These are phyloP conservation scores for Channa argus DNA, from an alignment of 2,113 vertebrate species.

Conservation along the genomic window DNA sequence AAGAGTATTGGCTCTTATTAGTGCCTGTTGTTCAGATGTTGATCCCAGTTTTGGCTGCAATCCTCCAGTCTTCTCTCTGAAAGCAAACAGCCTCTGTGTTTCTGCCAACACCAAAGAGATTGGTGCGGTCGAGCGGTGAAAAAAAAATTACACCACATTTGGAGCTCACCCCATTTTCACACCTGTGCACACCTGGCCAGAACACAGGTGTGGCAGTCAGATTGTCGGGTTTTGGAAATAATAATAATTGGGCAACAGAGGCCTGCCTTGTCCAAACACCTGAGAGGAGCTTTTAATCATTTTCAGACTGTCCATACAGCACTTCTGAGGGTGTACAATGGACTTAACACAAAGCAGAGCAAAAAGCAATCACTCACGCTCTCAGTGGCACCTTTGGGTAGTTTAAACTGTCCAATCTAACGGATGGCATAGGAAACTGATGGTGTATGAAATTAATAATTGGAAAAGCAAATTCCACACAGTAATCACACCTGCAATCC, in stretches of 20 bases:
- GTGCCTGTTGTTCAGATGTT: neutral
- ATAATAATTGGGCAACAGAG: slow-evolving; percentile 28
- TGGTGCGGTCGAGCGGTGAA: slow-evolving; percentile 2
- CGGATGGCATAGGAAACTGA: neutral
- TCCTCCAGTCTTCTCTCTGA: neutral
- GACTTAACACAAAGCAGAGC: slow-evolving; percentile 15
- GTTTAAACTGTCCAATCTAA: slow-evolving; percentile 13
- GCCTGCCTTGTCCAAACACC: slow-evolving; percentile 18
- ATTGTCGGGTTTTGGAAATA: slow-evolving; percentile 19
- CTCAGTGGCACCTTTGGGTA: slow-evolving; percentile 27
- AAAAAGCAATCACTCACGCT: slow-evolving; percentile 40
- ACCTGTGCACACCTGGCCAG: slow-evolving; percentile 50
- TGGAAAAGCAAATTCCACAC: neutral
- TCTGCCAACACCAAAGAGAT: neutral
- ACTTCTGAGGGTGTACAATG: slow-evolving; percentile 13
- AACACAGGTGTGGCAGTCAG: slow-evolving; percentile 37
- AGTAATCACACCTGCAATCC: neutral
- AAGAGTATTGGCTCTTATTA: neutral
- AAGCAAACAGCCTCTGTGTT: slow-evolving; percentile 4
- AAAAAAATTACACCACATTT: slow-evolving; percentile 16
- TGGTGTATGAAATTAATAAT: no score
- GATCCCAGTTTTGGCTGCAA: slow-evolving; percentile 5
- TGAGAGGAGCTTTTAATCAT: slow-evolving; percentile 51
- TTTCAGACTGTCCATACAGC: slow-evolving; percentile 47
- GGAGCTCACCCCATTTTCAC: slow-evolving; percentile 24